phyloP scores from a whole-genome alignment of 2,113 vertebrate species.

The Pyrgilauda ruficollis region DNA sequence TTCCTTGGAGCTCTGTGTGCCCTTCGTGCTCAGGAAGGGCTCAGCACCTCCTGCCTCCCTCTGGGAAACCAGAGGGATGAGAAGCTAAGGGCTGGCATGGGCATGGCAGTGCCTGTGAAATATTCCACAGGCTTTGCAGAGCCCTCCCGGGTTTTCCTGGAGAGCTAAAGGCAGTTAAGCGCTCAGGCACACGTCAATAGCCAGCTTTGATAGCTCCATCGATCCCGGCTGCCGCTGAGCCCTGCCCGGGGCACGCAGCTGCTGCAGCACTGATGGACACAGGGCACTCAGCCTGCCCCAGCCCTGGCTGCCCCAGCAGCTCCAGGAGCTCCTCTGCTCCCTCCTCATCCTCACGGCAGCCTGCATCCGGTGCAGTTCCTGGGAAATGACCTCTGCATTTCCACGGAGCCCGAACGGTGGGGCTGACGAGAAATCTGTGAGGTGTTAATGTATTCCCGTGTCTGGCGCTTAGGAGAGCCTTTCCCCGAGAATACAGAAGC shows the following conservation, averaged over 20 bases:
- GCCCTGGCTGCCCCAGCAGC: not conserved
- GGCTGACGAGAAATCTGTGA: not conserved
- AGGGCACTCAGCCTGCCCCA: fast-evolving
- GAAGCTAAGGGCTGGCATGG: fast-evolving
- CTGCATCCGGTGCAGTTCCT: not conserved
- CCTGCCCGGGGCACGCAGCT: not conserved
- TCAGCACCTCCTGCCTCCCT: not conserved
- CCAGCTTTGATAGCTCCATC: not conserved
- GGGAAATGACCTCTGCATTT: too few species aligned
- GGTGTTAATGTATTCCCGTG: slow-evolving; percentile 38
- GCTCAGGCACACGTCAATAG: not conserved
- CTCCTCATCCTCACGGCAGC: fast-evolving
- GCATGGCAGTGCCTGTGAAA: not conserved
- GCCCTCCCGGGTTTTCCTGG: not conserved
- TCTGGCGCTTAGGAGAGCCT: slow-evolving; percentile 32
- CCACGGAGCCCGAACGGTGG: fast-evolving
- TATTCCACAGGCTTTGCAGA: not conserved
- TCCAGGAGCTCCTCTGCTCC: not conserved
- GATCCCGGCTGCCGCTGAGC: not conserved
- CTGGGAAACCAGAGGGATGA: not conserved
- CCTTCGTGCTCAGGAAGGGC: not conserved
- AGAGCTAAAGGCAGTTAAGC: not conserved
- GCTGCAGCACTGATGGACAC: not conserved
- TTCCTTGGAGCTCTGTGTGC: not conserved
- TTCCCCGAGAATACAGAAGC: slow-evolving; percentile 56